Evolutionary conservation across 1,140 invertebrate species (phyloP), one percentile per base, ranked within the genome.

Genomic region (Limonius californicus): DNA sequence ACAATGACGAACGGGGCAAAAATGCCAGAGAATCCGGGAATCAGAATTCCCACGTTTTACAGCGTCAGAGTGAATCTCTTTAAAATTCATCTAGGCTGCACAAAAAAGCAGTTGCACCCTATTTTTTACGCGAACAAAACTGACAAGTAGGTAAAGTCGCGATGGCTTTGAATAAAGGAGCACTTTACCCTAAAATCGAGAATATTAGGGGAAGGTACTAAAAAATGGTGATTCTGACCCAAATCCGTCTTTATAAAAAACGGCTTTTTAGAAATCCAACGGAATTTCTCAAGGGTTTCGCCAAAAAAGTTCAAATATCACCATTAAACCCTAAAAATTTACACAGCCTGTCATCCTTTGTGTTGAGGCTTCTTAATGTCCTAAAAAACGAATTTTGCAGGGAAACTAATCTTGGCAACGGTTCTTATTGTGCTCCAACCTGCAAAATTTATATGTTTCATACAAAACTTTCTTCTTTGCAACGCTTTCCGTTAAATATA

Each of bases 131-230:
- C 57, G 61, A 59, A 65, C 63, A 64, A 65, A 64, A 64, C 61
- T 63, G 61, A 67, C 59, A 63, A 65, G 67, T 69, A 71, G 65
- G 69, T 69, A 69, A 71, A 70, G 64, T 62, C 32, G 63, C 63
- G 53, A 63, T 65, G 42, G 63, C 19, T 64, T 45, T 61, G 64
- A 62, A 69, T 66, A 71, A 71, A 68, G 57, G 56, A 67, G 63
- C 68, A 70, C 68, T 70, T 70, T 68, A 63, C 68, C 66, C 64
- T 66, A 68, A 55, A 50, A 50, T 50, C 15, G 16, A 50, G 12
- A 50, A 55, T 32, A 55, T 32, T 27, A 23, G 21, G 53, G 53
- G 53, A 55, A 55, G 20, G 45, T 19, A 16, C 20, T 32, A 16
- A 55, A 55, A 55, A 65, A 67, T 59, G 47, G 57, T 23, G 54